Conservation (phyloP, 2,888 invertebrate species). For the Odontocerum albicorne region DNA sequence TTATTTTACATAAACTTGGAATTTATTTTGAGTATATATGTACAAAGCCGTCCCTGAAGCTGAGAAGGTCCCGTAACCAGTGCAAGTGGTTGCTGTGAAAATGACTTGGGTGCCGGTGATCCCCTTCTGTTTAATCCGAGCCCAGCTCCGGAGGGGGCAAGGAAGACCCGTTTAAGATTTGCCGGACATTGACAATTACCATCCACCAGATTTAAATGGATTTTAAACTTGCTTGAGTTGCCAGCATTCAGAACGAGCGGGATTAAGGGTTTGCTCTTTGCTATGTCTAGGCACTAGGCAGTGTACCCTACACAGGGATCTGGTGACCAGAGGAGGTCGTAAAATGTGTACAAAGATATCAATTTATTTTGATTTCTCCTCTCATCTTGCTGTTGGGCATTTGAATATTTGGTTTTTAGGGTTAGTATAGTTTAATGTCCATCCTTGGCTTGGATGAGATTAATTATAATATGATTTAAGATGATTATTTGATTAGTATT, state of each 20-base stretch:
- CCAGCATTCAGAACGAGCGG: too few relatives aligned
- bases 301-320: background rate
- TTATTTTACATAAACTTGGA: too few relatives aligned
- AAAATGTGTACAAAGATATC: background rate
- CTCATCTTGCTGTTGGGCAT: too few relatives aligned
- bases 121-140: background rate
- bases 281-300: background rate
- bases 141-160: constrained; percentile 16
- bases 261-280: background rate
- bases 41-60: background rate
- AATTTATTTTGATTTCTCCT: too few relatives aligned
- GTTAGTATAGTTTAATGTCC: too few relatives aligned
- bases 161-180: constrained; percentile 26
- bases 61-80: too few relatives aligned
- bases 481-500: too few relatives aligned
- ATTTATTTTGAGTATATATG: too few relatives aligned
- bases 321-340: background rate
- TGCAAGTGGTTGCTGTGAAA: constrained; percentile 9
- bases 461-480: too few relatives aligned
- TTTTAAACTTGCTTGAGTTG: background rate
- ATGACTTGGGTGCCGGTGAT: constrained; percentile 5
- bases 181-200: constrained; percentile 35
- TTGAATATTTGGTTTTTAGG: too few relatives aligned
- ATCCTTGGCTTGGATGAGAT: too few relatives aligned
- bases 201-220: constrained; percentile 22